A percentile compares a stretch with the other conserved stretches of the same genome.
Conservation (phyloP, 2,797 vertebrate species). For the Mionectes olivaceus region DNA sequence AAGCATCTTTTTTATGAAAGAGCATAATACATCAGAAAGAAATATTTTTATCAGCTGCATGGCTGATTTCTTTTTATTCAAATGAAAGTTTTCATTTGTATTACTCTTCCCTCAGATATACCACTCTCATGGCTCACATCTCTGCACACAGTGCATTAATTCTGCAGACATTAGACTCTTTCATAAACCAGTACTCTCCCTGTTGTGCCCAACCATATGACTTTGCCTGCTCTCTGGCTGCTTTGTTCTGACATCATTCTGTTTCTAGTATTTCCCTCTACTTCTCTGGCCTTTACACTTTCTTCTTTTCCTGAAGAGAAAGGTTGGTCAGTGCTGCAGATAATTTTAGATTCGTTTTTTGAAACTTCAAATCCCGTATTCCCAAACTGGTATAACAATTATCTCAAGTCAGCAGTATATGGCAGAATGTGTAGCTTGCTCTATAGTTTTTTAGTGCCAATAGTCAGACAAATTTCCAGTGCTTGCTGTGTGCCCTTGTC, state of each 20-base stretch:
- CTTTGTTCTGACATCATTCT: not conserved
- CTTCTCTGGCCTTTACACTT: not conserved
- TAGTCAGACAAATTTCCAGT: not conserved
- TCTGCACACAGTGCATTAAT: not conserved
- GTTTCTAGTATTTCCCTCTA: not conserved
- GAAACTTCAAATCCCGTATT: not conserved
- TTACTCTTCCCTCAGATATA: not conserved
- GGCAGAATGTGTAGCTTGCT: not conserved
- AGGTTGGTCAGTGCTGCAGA: not conserved
- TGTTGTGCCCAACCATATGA: not conserved
- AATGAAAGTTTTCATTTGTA: constrained; percentile 4
- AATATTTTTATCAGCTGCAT: not conserved
- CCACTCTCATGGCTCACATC: not conserved
- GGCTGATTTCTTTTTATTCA: not conserved
- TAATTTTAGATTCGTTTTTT: not conserved
- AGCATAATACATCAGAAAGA: constrained; percentile 57
- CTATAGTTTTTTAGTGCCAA: not conserved
- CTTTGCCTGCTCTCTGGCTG: not conserved
- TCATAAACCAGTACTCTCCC: not conserved
- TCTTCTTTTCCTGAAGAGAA: not conserved
- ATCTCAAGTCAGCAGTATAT: not conserved
- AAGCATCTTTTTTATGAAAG: constrained; percentile 31
- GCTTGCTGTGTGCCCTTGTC: not conserved
- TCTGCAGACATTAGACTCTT: not conserved
- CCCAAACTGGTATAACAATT: not conserved